These are phyloP conservation scores for Parapristionchus giblindavisi DNA, from an alignment of 2,888 invertebrate genomes.

Conservation along the genomic window DNA sequence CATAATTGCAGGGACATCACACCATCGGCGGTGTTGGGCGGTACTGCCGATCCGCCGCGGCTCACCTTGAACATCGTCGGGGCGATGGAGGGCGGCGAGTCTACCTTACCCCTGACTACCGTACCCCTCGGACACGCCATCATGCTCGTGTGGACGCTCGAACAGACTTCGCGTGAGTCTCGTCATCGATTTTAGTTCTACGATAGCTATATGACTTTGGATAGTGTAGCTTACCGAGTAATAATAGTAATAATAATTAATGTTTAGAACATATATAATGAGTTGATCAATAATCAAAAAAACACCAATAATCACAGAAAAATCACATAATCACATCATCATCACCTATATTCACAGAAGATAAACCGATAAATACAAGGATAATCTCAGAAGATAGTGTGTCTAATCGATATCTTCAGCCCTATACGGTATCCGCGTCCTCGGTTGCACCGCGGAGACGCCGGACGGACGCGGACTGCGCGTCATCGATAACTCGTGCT, in stretches of 20 bases:
- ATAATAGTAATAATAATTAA: too few species aligned
- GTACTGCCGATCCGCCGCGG: slow-evolving; percentile 43
- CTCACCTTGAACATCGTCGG: slow-evolving; percentile 44
- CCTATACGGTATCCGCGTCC: slow-evolving; percentile 52
- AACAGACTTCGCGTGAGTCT: slow-evolving; percentile 42
- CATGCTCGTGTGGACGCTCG: slow-evolving; percentile 51
- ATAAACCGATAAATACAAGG: neutral
- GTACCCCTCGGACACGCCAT: slow-evolving; percentile 53
- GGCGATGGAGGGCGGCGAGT: slow-evolving; percentile 40
- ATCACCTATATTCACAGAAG: too few species aligned
- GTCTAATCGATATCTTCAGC: slow-evolving; percentile 35
- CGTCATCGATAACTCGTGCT: slow-evolving; percentile 53
- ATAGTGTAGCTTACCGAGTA: too few species aligned
- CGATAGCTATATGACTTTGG: too few species aligned
- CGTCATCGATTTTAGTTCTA: too few species aligned
- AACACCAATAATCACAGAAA: too few species aligned
- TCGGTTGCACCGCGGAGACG: slow-evolving; percentile 51
- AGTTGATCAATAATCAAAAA: too few species aligned
- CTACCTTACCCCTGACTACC: neutral
- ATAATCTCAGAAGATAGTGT: neutral
- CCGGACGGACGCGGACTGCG: slow-evolving; percentile 45
- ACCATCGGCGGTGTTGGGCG: slow-evolving; percentile 42
- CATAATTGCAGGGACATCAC: slow-evolving; percentile 51
- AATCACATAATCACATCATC: too few species aligned
- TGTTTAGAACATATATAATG: too few species aligned